Conservation (phyloP, 2,888 invertebrate species). For the Hemicrepidius hirtus region DNA sequence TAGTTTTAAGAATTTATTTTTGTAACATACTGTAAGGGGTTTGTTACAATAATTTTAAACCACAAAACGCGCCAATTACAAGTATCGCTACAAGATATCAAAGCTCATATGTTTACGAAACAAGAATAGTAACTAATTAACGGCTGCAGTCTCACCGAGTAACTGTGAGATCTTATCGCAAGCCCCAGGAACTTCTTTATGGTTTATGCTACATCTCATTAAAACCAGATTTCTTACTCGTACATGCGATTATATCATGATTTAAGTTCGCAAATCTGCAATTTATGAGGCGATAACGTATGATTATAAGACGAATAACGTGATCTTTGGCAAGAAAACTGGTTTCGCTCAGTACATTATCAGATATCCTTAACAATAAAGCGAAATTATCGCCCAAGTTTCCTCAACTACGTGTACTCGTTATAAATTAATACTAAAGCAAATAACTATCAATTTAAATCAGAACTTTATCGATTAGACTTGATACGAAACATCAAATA, state of each 20-base stretch:
- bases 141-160: slow-evolving; percentile 42
- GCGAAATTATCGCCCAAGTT: not conserved
- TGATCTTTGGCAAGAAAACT: slow-evolving; percentile 27
- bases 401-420: slow-evolving; percentile 11
- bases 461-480: not conserved
- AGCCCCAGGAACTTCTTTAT: slow-evolving; percentile 52
- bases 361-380: slow-evolving; percentile 22
- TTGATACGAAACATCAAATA: not conserved
- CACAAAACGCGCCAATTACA: slow-evolving; percentile 42
- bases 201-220: slow-evolving; percentile 53
- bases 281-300: slow-evolving; percentile 52
- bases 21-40: not conserved
- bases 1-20: slow-evolving; percentile 1
- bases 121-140: slow-evolving; percentile 54
- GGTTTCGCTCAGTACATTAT: slow-evolving; percentile 26
- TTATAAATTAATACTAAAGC: slow-evolving; percentile 4
- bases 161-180: slow-evolving; percentile 50
- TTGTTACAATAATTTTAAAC: slow-evolving; percentile 6
- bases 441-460: slow-evolving; percentile 8
- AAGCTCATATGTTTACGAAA: slow-evolving; percentile 47
- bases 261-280: slow-evolving; percentile 51
- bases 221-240: slow-evolving; percentile 52
- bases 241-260: slow-evolving; percentile 50
- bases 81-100: slow-evolving; percentile 46
- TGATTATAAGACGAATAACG: slow-evolving; percentile 48